Evolutionary conservation across 2,113 vertebrate genomes (phyloP).

Genomic region (Calyptommatus sinebrachiatus): DNA sequence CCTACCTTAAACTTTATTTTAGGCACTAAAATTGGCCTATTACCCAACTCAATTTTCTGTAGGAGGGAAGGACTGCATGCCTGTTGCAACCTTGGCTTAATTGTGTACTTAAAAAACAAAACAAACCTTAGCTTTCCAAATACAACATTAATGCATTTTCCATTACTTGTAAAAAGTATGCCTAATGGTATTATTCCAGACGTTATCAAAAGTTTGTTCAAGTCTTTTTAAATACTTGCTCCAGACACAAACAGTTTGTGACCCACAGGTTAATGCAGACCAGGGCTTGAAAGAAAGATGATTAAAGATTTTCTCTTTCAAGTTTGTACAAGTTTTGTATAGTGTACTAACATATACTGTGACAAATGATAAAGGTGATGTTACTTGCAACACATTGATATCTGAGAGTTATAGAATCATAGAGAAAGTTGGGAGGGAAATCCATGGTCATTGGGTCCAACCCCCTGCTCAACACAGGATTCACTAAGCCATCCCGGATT

Average conservation of each 20-base stretch:
- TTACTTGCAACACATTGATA: too few relatives aligned
- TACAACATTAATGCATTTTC: neutral
- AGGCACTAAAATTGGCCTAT: neutral
- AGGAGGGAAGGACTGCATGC: neutral
- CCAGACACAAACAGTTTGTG: too few relatives aligned
- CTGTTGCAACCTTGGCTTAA: neutral
- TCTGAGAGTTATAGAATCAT: too few relatives aligned
- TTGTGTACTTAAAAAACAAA: neutral
- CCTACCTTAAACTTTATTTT: neutral
- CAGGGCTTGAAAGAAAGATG: too few relatives aligned
- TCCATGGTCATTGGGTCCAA: too few relatives aligned
- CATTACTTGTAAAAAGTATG: neutral
- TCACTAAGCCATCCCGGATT: too few relatives aligned
- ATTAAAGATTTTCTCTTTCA: neutral
- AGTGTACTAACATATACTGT: too few relatives aligned
- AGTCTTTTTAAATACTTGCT: too few relatives aligned
- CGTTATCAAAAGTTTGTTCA: neutral
- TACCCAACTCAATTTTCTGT: neutral
- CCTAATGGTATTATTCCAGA: neutral
- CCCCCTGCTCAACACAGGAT: too few relatives aligned
- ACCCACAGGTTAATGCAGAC: neutral
- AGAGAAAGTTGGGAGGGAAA: too few relatives aligned
- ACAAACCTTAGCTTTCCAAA: neutral
- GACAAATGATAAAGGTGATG: too few relatives aligned
- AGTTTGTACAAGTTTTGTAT: neutral